phyloP scores from a whole-genome alignment of 2,113 vertebrate species.

The Cinclus cinclus region DNA sequence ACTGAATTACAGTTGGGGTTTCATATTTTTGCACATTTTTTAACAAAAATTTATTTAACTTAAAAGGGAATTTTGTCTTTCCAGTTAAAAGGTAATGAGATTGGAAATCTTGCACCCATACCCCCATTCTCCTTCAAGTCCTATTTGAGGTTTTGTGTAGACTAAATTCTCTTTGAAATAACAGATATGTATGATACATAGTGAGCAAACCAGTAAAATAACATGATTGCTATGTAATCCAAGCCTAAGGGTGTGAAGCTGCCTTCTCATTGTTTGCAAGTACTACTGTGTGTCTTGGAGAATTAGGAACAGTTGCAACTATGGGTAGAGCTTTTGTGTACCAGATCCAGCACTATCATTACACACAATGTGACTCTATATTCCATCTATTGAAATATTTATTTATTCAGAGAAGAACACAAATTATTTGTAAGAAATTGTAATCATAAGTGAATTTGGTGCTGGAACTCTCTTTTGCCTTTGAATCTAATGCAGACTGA shows the following conservation, averaged over 20 bases:
- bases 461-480: background rate
- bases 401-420: background rate
- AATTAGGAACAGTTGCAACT: background rate
- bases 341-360: background rate
- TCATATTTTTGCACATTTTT: background rate
- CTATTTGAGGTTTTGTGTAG: conserved; percentile 6
- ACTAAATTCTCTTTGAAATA: conserved; percentile 45
- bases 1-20: background rate
- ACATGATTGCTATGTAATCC: conserved; percentile 23
- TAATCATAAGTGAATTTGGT: background rate
- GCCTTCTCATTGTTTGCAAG: background rate
- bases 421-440: background rate
- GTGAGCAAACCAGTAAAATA: conserved; percentile 7
- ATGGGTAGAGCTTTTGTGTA: background rate
- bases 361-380: background rate
- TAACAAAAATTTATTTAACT: background rate
- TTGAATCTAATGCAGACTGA: background rate
- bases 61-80: conserved; percentile 3
- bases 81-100: background rate
- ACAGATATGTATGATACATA: background rate
- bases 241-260: background rate
- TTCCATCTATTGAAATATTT: background rate
- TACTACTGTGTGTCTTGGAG: background rate
- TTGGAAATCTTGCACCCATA: conserved; percentile 7
- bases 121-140: background rate